A percentile compares a stretch with the other conserved stretches of the same genome.
Conservation (phyloP, 2,797 vertebrate genomes). For the Syngnathus rostellatus region DNA sequence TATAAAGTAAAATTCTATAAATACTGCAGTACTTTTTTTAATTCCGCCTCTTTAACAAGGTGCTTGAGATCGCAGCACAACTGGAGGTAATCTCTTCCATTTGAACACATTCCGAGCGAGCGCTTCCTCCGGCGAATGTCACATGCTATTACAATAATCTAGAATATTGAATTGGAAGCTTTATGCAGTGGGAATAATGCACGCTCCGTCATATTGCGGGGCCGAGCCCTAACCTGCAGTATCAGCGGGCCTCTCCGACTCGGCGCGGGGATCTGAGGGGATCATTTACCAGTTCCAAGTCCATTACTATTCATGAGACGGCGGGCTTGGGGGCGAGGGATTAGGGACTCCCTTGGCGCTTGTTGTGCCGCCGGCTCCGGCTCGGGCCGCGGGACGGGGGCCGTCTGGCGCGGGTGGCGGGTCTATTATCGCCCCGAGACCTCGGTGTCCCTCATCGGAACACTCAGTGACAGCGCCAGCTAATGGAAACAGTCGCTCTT, state of each 20-base stretch:
- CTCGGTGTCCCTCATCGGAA: constrained; percentile 62
- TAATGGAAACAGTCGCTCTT: constrained; percentile 61
- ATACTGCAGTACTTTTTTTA: not conserved
- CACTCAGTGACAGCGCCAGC: constrained; percentile 54
- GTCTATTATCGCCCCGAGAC: constrained; percentile 68
- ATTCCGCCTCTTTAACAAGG: not conserved
- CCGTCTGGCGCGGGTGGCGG: constrained; percentile 64
- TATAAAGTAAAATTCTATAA: not conserved
- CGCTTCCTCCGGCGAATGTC: constrained; percentile 54
- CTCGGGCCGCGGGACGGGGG: constrained; percentile 56
- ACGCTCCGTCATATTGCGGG: constrained; percentile 50
- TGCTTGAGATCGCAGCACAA: constrained; percentile 19
- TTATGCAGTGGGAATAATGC: constrained; percentile 57
- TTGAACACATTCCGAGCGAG: constrained; percentile 54
- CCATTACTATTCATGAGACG: constrained; percentile 78
- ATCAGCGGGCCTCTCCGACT: constrained; percentile 52
- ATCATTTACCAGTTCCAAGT: constrained; percentile 66
- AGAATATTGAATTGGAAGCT: constrained; percentile 59
- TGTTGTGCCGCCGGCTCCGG: constrained; percentile 70
- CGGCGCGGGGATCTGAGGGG: constrained; percentile 58
- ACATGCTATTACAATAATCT: constrained; percentile 63
- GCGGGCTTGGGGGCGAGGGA: constrained; percentile 67
- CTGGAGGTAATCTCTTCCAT: constrained; percentile 49
- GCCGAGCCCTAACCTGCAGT: constrained; percentile 47
- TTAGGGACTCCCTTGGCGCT: constrained; percentile 73